Conservation (phyloP, 2,797 vertebrate species). For the Thunnus albacares region DNA sequence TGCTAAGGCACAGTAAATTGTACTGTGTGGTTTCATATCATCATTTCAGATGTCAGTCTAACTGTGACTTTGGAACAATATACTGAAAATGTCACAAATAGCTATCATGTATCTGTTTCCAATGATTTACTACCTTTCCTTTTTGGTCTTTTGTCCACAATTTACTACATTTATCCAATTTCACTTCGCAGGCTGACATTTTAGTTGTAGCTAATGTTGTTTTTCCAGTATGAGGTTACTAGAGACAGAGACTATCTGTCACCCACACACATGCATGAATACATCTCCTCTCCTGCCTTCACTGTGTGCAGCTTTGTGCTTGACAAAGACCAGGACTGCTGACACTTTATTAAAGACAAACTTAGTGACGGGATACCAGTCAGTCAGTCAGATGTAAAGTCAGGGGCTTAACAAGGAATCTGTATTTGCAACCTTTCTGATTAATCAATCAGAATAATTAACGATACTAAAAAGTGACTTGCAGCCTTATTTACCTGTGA, state of each 20-base stretch:
- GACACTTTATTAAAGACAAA: neutral
- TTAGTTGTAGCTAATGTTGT: neutral
- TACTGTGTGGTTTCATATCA: too few species aligned
- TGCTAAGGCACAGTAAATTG: too few species aligned
- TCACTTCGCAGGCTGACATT: neutral
- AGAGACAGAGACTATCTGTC: neutral
- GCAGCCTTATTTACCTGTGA: neutral
- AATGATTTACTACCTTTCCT: too few species aligned
- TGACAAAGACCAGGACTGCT: slow-evolving; percentile 23
- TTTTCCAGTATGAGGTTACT: neutral
- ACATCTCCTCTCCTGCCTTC: neutral
- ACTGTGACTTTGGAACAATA: too few species aligned
- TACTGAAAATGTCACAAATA: too few species aligned
- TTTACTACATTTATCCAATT: neutral
- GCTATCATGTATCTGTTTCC: too few species aligned
- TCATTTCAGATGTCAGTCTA: too few species aligned
- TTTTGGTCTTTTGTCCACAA: too few species aligned
- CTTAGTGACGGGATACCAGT: neutral
- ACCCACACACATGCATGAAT: neutral
- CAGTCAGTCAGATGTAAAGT: slow-evolving; percentile 4
- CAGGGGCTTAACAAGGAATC: neutral
- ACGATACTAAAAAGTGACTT: neutral
- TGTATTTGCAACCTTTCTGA: neutral
- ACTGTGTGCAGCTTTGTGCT: neutral
- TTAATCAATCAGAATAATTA: neutral